phyloP scores from a whole-genome alignment of 1,140 invertebrate species.

The Leptinotarsa lineolata region DNA sequence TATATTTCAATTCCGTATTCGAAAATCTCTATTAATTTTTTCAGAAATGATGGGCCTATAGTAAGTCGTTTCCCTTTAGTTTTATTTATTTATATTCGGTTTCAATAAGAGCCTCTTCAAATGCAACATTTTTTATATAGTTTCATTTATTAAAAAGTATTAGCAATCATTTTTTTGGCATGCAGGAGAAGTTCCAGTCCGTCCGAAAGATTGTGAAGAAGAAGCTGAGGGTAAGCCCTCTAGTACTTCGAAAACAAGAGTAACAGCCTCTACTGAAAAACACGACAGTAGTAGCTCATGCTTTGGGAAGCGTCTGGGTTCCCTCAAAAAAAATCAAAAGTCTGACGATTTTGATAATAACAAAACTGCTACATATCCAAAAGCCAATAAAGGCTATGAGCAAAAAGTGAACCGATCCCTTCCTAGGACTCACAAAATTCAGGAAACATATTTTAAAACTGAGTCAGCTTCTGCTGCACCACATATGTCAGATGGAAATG shows the following conservation, averaged over 20 bases:
- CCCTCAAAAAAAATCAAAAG: conserved; percentile 48
- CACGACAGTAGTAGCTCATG: conserved; percentile 51
- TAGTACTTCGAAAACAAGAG: conserved; percentile 24
- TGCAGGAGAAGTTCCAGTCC: conserved; percentile 50
- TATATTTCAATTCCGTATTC: too few relatives aligned
- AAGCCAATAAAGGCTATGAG: conserved; percentile 45
- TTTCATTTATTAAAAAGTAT: not conserved
- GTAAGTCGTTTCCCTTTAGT: not conserved
- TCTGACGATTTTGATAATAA: conserved; percentile 35
- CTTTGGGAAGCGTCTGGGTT: conserved; percentile 54
- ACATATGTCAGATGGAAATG: conserved; percentile 38
- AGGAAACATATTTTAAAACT: conserved; percentile 30
- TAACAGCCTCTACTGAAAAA: conserved; percentile 38
- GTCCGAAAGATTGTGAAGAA: conserved; percentile 28
- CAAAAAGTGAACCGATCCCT: conserved; percentile 47
- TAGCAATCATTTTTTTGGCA: not conserved
- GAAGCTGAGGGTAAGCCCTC: conserved; percentile 17
- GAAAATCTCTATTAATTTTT: not conserved
- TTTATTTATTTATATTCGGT: not conserved
- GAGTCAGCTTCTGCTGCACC: not conserved
- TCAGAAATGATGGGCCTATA: not conserved
- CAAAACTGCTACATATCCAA: conserved; percentile 50
- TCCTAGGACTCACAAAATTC: conserved; percentile 49
- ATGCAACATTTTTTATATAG: too few relatives aligned
- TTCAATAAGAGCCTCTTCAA: too few relatives aligned